Evolutionary conservation across 2,888 invertebrate genomes (phyloP), one percentile per base, ranked within the genome.

Genomic region (Chymomyza amoena): DNA sequence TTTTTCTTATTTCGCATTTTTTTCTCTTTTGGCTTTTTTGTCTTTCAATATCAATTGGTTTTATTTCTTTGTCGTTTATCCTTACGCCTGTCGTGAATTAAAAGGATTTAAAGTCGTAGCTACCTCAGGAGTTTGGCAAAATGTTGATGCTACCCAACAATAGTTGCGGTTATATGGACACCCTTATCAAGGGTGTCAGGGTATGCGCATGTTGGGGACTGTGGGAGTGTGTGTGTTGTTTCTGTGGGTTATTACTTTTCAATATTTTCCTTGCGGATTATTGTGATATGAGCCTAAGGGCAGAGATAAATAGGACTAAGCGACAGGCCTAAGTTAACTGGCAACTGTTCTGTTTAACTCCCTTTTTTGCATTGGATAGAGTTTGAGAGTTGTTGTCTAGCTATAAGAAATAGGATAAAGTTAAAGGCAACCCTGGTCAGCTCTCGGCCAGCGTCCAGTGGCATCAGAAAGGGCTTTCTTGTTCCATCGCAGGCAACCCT

Each of bases 201-300:
- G 9, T 32, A 32, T 32, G 56, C 61, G 61, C n/a, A n/a, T 68
- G 59, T 64, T 32, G 32, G 32, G 32, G 7, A 32, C 32, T 72
- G 62, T 67, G 59, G 67, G 57, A 64, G 64, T 64, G 69, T 68
- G 69, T 68, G 72, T 67, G 75, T 64, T 78, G 79, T 78, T 84
- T 87, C 88, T 86, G 85, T 83, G 85, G 89, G 85, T 89, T 90
- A 91, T 91, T 91, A 91, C 89, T 90, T 90, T 91, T 91, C 91
- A 91, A 91, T 91, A 91, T 91, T 91, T 91, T 91, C 90, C 90
- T 91, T 90, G 87, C 81, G 90, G 90, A 90, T 91, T 90, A 90
- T 68, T 68, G 80, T 73, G 85, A 88, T 89, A 84, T 82, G 87
- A 78, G 87, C 87, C 84, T 70, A 62, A 69, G 68, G 79, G 79